Conservation (phyloP, 2,888 invertebrate genomes). For the Timema cristinae region DNA sequence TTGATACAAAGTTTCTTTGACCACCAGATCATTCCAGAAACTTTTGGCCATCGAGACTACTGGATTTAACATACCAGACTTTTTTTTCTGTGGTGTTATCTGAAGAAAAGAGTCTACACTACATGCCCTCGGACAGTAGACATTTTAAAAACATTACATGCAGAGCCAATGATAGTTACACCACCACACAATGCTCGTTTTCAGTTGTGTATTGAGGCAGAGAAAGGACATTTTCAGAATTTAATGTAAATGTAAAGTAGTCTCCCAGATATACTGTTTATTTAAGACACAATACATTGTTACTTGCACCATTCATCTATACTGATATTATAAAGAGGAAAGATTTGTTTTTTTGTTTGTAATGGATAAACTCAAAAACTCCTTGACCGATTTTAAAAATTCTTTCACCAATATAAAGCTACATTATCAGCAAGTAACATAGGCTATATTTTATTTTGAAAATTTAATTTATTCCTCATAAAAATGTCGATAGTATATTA, state of each 20-base stretch:
- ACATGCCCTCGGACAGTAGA: background rate
- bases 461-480: too few relatives aligned
- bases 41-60: background rate
- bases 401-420: too few relatives aligned
- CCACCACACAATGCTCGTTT: background rate
- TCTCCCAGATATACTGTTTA: background rate
- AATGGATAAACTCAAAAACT: too few relatives aligned
- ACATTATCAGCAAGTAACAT: too few relatives aligned
- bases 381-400: too few relatives aligned
- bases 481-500: too few relatives aligned
- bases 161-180: background rate
- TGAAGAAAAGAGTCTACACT: background rate
- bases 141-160: background rate
- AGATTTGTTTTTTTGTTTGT: too few relatives aligned
- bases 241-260: background rate
- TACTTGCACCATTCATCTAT: too few relatives aligned
- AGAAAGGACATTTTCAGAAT: background rate
- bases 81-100: background rate
- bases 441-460: too few relatives aligned
- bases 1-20: background rate
- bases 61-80: background rate
- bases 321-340: too few relatives aligned
- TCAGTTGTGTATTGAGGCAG: background rate
- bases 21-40: background rate
- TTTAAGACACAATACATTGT: too few relatives aligned